phyloP scores from a whole-genome alignment of 1,140 invertebrate genomes.

The Panagrolaimus sp. region DNA sequence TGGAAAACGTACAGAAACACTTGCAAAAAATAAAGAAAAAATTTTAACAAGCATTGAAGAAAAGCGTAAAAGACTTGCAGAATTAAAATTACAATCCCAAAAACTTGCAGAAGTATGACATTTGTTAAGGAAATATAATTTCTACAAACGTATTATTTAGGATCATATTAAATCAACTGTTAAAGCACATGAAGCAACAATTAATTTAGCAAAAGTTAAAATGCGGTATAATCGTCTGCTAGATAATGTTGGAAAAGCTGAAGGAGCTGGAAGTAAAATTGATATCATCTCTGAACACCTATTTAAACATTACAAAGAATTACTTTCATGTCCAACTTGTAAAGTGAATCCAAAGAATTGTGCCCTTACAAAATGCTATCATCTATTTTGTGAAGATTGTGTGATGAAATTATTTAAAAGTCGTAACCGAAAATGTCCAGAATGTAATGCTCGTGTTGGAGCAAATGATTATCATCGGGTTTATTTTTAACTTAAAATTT shows the following conservation, averaged over 20 bases:
- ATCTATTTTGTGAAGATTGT: neutral
- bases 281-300: neutral
- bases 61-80: no score
- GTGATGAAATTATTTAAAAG: neutral
- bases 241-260: no score
- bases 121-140: no score
- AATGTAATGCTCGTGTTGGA: neutral
- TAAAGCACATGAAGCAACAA: neutral
- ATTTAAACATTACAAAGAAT: neutral
- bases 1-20: no score
- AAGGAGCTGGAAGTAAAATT: no score
- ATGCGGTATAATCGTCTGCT: neutral
- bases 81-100: no score
- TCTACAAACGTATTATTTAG: neutral
- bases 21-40: no score
- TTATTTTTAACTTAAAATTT: neutral
- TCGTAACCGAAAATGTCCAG: neutral
- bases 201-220: neutral
- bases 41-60: no score
- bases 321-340: neutral
- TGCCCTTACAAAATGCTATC: neutral
- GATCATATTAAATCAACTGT: neutral
- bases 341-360: neutral
- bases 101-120: no score
- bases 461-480: slow-evolving; percentile 5